Evolutionary conservation across 1,140 invertebrate genomes (phyloP).

Genomic region (Mactra quadrangularis): DNA sequence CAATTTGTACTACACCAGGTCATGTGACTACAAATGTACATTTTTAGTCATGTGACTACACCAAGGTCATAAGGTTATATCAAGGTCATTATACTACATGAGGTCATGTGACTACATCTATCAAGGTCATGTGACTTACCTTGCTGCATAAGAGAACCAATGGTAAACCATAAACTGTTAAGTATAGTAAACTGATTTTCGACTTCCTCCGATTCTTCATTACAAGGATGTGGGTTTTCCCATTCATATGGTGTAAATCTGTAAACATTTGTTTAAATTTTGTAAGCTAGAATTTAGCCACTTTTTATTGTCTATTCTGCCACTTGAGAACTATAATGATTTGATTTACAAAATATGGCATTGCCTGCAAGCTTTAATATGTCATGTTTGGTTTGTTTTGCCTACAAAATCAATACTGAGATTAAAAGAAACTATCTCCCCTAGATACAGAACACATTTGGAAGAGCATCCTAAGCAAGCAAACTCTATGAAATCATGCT

Average conservation of each 20-base stretch:
- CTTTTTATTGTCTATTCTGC: neutral
- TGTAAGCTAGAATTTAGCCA: neutral
- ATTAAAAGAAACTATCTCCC: too few relatives aligned
- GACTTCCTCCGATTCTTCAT: conserved; percentile 82
- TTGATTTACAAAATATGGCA: neutral
- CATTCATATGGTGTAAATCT: conserved; percentile 94
- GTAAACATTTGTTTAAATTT: too few relatives aligned
- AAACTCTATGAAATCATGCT: too few relatives aligned
- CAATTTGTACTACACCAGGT: too few relatives aligned
- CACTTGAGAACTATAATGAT: neutral
- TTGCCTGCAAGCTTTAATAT: neutral
- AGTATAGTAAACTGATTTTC: conserved; percentile 88
- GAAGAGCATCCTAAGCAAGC: too few relatives aligned
- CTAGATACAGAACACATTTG: too few relatives aligned
- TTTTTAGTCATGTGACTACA: too few relatives aligned
- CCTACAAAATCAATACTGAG: too few relatives aligned
- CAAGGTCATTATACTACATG: too few relatives aligned
- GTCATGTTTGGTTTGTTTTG: too few relatives aligned
- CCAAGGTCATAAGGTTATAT: too few relatives aligned
- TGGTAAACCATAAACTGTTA: conserved; percentile 92
- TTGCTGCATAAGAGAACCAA: conserved; percentile 99
- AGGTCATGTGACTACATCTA: neutral
- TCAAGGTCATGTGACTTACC: conserved; percentile 84
- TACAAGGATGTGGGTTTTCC: conserved; percentile 85
- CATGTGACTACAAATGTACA: too few relatives aligned